Evolutionary conservation across 2,797 vertebrate genomes (phyloP).

Genomic region (Clarias laeviceps): DNA sequence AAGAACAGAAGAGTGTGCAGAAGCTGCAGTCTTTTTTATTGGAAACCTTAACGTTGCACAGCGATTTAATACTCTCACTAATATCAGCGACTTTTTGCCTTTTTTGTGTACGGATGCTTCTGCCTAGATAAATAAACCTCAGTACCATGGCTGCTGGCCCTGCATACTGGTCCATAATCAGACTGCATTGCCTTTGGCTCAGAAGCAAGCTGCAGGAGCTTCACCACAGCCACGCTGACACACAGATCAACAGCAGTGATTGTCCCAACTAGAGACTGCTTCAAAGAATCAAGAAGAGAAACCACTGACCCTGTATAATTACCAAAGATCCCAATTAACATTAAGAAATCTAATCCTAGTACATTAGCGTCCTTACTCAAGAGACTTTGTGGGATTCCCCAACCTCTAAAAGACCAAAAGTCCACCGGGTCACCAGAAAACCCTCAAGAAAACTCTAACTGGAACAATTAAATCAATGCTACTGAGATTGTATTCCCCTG

Average conservation of each 20-base stretch:
- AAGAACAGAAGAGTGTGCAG: conserved; percentile 47
- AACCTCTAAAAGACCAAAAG: background rate
- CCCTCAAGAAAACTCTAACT: conserved; percentile 12
- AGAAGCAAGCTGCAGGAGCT: conserved; percentile 73
- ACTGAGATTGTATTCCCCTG: conserved; percentile 18
- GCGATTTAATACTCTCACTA: conserved; percentile 71
- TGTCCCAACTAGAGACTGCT: conserved; percentile 1
- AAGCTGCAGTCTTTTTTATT: conserved; percentile 68
- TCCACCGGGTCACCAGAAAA: background rate
- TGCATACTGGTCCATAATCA: conserved; percentile 49
- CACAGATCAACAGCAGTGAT: conserved; percentile 19
- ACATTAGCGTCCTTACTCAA: background rate
- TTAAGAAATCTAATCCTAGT: background rate
- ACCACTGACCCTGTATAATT: conserved; percentile 14
- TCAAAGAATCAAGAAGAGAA: conserved; percentile 6
- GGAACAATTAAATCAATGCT: conserved; percentile 39
- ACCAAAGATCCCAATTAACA: conserved; percentile 16
- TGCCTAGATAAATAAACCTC: conserved; percentile 79
- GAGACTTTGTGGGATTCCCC: conserved; percentile 9
- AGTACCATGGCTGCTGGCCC: conserved; percentile 66
- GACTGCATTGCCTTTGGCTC: conserved; percentile 69
- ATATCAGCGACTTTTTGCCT: conserved; percentile 70
- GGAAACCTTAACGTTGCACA: conserved; percentile 64
- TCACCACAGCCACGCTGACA: conserved; percentile 67
- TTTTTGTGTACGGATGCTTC: conserved; percentile 66